These are phyloP conservation scores for Seriola rivoliana DNA, from an alignment of 2,113 vertebrate species.

Conservation along the genomic window DNA sequence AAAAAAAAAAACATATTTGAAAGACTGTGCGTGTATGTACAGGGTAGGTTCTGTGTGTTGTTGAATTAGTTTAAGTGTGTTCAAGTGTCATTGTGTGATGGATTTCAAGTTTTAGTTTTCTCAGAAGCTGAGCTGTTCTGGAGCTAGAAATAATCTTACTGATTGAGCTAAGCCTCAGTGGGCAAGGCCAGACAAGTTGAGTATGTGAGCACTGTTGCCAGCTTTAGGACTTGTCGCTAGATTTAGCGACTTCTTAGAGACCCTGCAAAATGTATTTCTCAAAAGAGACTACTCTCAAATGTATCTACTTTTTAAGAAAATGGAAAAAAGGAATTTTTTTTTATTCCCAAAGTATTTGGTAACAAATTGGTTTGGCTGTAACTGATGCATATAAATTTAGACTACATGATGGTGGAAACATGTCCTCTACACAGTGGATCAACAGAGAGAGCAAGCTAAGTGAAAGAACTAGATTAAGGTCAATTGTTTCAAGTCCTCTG, in stretches of 20 bases:
- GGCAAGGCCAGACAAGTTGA: conserved; percentile 9
- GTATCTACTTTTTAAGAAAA: conserved; percentile 48
- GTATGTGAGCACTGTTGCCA: conserved; percentile 18
- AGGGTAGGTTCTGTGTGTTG: not conserved
- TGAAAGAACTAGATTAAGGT: conserved; percentile 21
- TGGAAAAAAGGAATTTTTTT: conserved; percentile 14
- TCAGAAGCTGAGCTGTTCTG: conserved; percentile 29
- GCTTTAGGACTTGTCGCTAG: conserved; percentile 18
- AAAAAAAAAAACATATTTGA: conserved; percentile 8
- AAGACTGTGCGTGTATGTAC: not conserved
- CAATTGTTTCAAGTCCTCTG: not conserved
- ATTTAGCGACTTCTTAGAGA: conserved; percentile 44
- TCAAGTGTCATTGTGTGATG: not conserved
- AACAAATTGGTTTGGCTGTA: conserved; percentile 44
- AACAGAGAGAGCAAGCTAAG: conserved; percentile 2
- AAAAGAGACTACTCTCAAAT: conserved; percentile 47
- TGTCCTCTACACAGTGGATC: not conserved
- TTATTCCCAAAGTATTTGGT: conserved; percentile 43
- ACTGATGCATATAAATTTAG: conserved; percentile 29
- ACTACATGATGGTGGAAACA: conserved; percentile 6
- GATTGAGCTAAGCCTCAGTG: conserved; percentile 40
- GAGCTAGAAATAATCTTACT: conserved; percentile 45
- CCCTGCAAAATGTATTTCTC: conserved; percentile 22
- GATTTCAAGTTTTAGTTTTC: conserved; percentile 25
- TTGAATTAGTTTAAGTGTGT: conserved; percentile 4